Evolutionary conservation across 53 echinoderm and acorn worm species (phyloP).

Genomic region (Paelopatides confundens): DNA sequence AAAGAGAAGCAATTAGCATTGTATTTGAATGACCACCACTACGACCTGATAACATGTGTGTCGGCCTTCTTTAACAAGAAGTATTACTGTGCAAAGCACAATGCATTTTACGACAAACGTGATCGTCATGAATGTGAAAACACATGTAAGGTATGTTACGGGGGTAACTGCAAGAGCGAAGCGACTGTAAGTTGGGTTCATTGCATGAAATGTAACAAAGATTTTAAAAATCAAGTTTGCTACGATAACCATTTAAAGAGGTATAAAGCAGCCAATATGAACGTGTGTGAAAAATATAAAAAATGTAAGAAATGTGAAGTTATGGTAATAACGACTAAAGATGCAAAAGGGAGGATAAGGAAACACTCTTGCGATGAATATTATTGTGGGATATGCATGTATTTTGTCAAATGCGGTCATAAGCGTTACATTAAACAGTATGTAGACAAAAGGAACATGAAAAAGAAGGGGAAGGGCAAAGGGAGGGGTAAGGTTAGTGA

Average conservation of each 20-base stretch:
- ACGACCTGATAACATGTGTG: background rate
- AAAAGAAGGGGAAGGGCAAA: too few species aligned
- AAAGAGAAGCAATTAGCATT: background rate
- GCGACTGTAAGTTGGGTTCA: background rate
- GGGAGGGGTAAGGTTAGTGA: too few species aligned
- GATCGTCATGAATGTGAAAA: background rate
- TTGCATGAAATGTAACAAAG: background rate
- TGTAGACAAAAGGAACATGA: background rate
- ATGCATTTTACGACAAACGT: slow-evolving; percentile 6
- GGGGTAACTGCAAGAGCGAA: background rate
- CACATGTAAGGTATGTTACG: background rate
- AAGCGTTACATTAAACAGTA: background rate
- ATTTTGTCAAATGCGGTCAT: background rate
- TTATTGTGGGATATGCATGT: background rate
- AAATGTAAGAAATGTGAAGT: too few species aligned
- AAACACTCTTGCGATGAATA: background rate
- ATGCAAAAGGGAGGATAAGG: background rate
- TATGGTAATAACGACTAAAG: background rate
- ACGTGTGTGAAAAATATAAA: too few species aligned
- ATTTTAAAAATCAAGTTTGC: background rate
- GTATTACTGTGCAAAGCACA: background rate
- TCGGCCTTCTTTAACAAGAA: background rate
- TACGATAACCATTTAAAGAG: background rate
- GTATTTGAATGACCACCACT: background rate
- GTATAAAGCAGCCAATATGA: background rate